Conservation (phyloP, 2,797 vertebrate genomes). For the Setipinna tenuifilis region DNA sequence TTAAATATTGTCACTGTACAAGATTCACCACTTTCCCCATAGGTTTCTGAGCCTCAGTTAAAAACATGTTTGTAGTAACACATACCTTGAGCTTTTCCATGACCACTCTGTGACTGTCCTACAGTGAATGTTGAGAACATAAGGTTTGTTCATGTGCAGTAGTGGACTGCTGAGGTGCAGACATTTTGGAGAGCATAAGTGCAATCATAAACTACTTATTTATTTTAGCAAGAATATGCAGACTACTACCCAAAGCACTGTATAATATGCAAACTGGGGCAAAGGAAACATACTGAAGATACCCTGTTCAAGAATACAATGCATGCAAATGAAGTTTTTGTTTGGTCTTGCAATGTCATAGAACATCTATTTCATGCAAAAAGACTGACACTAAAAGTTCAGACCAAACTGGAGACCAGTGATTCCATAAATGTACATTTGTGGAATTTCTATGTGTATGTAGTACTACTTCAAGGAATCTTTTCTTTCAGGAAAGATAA, state of each 20-base stretch:
- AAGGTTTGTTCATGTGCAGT: slow-evolving; percentile 50
- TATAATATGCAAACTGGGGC: neutral
- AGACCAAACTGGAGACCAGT: neutral
- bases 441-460: neutral
- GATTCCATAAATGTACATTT: neutral
- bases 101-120: slow-evolving; percentile 81
- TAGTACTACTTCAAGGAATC: neutral
- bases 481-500: neutral
- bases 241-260: neutral
- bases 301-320: neutral
- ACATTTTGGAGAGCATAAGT: neutral
- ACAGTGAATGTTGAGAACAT: slow-evolving; percentile 66
- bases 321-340: neutral
- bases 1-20: neutral
- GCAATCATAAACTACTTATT: neutral
- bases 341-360: slow-evolving; percentile 2
- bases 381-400: neutral
- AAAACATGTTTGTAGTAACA: slow-evolving; percentile 45
- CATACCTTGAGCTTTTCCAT: slow-evolving; percentile 84
- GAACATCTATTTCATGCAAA: slow-evolving; percentile 12
- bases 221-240: neutral
- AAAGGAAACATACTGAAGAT: neutral
- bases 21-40: neutral
- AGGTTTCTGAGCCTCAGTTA: neutral
- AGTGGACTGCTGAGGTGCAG: neutral